Base-by-base conservation (phyloP, 2,888 invertebrate genomes). In the Anthrax anthrax region DNA sequence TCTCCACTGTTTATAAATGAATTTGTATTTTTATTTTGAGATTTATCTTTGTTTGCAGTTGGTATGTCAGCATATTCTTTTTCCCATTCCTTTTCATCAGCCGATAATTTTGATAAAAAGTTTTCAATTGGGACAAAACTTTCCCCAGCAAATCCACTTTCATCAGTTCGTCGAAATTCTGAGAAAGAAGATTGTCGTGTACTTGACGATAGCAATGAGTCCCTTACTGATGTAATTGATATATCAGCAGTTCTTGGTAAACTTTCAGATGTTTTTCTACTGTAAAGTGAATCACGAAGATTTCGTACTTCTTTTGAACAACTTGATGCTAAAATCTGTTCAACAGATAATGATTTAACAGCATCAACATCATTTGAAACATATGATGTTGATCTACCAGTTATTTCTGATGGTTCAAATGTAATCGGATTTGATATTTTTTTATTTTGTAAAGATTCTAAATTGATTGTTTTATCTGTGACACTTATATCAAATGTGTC, bases 331-430 rank as follows among this genome's bases (percentile, higher is more conserved):
- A 68, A 54, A 39, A 68, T 67, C n/a, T 67, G 63, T 29, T 60
- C 59, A 12, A 66, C 60, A 0, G 64, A 60, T 8, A 64, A 45
- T 42, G 18, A 34, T 18, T 48, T 46, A 10, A 52, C 54, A 5
- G 9, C 43, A 16, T 42, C 14, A 44, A 43, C 43, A 18, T 10
- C 17, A 17, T 49, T 52, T 16, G 42, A 19, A 40, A 37, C 41
- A 38, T 60, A 60, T 3, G 60, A 54, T 1, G 67, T 67, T 1
- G 67, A 66, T 10, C 67, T 59, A 1, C 62, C 67, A 0, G 65
- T 67, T 10, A 67, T 66, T 50, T 67, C 66, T 0, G 55, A 57
- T 1, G 67, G 65, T 42, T 65, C 63, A 51, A 66, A 65, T 1
- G 64, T 65, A 3, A 66, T 55, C 12, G 29, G 14, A 18, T 6